These are phyloP conservation scores for Epinephelus moara DNA, from an alignment of 2,113 vertebrate species.

Conservation along the genomic window DNA sequence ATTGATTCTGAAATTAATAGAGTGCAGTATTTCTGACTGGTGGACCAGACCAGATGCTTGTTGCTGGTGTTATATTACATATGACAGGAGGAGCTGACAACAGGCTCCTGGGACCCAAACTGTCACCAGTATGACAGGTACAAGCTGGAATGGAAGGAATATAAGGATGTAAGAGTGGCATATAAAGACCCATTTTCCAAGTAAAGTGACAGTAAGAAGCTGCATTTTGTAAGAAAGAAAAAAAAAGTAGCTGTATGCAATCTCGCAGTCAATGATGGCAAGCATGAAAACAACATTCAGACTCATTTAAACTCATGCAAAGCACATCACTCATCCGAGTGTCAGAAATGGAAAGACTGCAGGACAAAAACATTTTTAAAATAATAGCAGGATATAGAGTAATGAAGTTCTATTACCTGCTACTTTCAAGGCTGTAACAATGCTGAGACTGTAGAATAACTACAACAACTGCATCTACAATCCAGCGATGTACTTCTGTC, in stretches of 20 bases:
- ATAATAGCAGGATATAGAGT: background rate
- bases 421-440: background rate
- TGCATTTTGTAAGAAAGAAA: background rate
- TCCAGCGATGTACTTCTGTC: background rate
- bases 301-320: background rate
- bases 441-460: background rate
- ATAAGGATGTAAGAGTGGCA: background rate
- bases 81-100: conserved; percentile 27
- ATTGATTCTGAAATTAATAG: conserved; percentile 4
- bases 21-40: conserved; percentile 9
- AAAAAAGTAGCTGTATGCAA: background rate
- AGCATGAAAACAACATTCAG: conserved; percentile 2
- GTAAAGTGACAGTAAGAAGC: background rate
- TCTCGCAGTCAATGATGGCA: background rate
- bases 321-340: conserved; percentile 8
- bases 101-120: conserved; percentile 19
- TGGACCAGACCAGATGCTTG: conserved; percentile 10
- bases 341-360: conserved; percentile 2
- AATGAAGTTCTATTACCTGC: background rate
- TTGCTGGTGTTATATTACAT: conserved; percentile 4
- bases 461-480: background rate
- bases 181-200: background rate
- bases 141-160: conserved; percentile 7
- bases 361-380: background rate
- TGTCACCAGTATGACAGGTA: conserved; percentile 24